A percentile compares a stretch with the other conserved stretches of the same genome.
Conservation (phyloP, 2,888 invertebrate species). For the Orthonychiurus folsomi region DNA sequence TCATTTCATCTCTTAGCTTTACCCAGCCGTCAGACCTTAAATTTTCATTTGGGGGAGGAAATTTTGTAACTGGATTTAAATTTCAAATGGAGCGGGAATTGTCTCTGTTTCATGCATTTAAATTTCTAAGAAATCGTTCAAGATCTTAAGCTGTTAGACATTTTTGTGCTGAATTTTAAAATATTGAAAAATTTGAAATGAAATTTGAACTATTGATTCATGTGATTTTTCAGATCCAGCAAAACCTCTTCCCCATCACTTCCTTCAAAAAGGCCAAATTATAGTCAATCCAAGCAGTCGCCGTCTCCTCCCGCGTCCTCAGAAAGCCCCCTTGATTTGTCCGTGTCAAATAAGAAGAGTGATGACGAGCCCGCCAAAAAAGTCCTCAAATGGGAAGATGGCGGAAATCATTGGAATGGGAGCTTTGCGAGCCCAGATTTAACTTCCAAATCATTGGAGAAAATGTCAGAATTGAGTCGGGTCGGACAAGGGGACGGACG, state of each 20-base stretch:
- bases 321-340: conserved; percentile 68
- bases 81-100: no score
- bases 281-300: neutral
- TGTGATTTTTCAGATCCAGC: conserved; percentile 8
- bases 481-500: conserved; percentile 61
- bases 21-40: no score
- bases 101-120: no score
- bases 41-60: no score
- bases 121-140: no score
- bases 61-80: no score
- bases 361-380: conserved; percentile 29
- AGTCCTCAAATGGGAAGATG: conserved; percentile 26
- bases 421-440: conserved; percentile 33
- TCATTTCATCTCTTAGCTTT: no score
- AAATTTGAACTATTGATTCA: no score
- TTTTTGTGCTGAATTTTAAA: no score
- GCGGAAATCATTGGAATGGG: conserved; percentile 24
- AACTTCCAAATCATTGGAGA: conserved; percentile 68
- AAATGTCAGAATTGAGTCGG: conserved; percentile 82
- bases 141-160: no score
- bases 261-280: neutral
- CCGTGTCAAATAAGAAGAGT: conserved; percentile 53
- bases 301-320: neutral
- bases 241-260: conserved; percentile 41
- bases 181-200: neutral